These are phyloP conservation scores for Nephrocerus scutellatus DNA, from an alignment of 2,888 invertebrate genomes.

Conservation along the genomic window DNA sequence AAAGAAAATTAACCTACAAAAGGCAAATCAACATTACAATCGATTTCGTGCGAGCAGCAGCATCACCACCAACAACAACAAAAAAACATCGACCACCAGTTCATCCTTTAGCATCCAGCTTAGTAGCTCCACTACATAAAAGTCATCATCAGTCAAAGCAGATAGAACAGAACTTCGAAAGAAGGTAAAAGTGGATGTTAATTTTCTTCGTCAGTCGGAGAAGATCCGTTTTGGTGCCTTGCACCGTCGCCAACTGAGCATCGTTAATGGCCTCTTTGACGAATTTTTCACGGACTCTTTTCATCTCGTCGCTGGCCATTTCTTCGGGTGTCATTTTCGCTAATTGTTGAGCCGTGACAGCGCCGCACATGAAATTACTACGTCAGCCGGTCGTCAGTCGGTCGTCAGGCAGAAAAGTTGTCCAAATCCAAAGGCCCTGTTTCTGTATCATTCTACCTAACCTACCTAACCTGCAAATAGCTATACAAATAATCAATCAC, in stretches of 20 bases:
- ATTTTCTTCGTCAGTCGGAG: too few species aligned
- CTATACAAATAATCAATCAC: background rate
- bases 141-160: too few species aligned
- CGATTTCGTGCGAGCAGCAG: too few species aligned
- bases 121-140: too few species aligned
- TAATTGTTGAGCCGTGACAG: conserved; percentile 63
- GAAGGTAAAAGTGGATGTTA: too few species aligned
- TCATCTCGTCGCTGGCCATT: conserved; percentile 99
- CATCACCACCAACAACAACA: too few species aligned
- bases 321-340: conserved; percentile 97
- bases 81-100: too few species aligned
- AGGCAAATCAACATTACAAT: too few species aligned
- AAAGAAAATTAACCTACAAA: too few species aligned
- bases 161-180: too few species aligned
- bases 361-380: conserved; percentile 83
- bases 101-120: too few species aligned
- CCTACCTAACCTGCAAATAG: conserved; percentile 82
- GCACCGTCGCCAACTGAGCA: conserved; percentile 90
- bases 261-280: conserved; percentile 97
- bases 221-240: conserved; percentile 92
- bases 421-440: conserved; percentile 51
- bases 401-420: conserved; percentile 47
- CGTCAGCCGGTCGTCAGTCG: too few species aligned
- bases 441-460: conserved; percentile 92
- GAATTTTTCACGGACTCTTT: conserved; percentile 84